These are phyloP conservation scores for Scaptomyza caliginosa DNA, from an alignment of 2,888 invertebrate genomes.

Conservation along the genomic window DNA sequence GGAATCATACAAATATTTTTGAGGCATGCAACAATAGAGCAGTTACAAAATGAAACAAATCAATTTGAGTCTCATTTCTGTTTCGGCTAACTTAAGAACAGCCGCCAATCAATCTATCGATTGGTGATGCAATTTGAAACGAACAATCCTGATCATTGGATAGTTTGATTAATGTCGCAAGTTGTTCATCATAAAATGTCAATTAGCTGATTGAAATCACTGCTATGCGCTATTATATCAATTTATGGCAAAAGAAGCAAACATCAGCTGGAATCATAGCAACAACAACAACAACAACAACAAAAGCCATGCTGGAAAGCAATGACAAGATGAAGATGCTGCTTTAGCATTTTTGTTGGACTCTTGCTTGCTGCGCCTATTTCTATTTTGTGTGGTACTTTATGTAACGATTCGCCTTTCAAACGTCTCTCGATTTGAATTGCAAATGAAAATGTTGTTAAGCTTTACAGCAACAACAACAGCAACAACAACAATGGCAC, in stretches of 20 bases:
- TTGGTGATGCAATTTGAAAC: conserved; percentile 3
- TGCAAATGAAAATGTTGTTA: conserved; percentile 58
- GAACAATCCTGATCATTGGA: neutral
- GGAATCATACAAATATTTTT: too few species aligned
- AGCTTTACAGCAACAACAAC: neutral
- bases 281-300: neutral
- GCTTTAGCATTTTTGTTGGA: conserved; percentile 8
- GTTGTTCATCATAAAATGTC: conserved; percentile 73
- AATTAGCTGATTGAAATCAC: conserved; percentile 74
- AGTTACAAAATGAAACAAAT: conserved; percentile 19
- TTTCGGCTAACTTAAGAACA: conserved; percentile 18
- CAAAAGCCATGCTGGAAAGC: conserved; percentile 24
- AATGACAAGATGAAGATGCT: conserved; percentile 65
- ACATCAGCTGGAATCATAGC: conserved; percentile 10
- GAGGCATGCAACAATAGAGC: too few species aligned
- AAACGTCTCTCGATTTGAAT: conserved; percentile 54
- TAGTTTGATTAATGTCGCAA: conserved; percentile 38
- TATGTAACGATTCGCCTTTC: conserved; percentile 70
- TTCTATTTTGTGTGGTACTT: conserved; percentile 62
- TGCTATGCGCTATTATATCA: conserved; percentile 62
- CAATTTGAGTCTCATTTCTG: conserved; percentile 36
- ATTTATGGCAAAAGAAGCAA: conserved; percentile 61
- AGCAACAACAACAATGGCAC: conserved; percentile 49
- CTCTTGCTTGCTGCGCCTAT: conserved; percentile 48
- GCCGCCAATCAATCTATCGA: neutral